Base-by-base conservation (phyloP, 2,797 vertebrate genomes). In the Orientallactaga sibirica region DNA sequence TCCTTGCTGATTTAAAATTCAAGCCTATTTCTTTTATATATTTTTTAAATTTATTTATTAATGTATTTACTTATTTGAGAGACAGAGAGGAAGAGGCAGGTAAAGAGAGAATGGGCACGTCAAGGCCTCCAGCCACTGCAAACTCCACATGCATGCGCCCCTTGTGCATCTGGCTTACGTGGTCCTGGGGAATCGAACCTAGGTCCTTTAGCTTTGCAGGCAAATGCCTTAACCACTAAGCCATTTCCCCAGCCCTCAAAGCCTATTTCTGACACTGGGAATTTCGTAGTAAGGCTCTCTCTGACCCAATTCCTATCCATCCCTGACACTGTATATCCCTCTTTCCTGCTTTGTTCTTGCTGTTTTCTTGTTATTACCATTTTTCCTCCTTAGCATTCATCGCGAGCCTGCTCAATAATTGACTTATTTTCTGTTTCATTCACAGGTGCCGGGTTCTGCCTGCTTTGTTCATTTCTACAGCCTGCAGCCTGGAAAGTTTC, bases 341-440 rank as follows among this genome's bases (percentile, higher is more conserved):
- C 25, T 87, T 76, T 74, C 33, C 22, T 78, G 33, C 58, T n/a
- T 66, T 61, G 19, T n/a, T 4, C 6, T 41, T 33, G n/a, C 25
- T 2, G 24, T 10, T 41, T 43, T 61, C 33, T 43, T 18, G 6
- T 0, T 58, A 58, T 58, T 58, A 58, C 55, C 15, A 3, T 11
- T 2, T 3, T 16, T 3, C 4, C 7, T 86, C 37, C 62, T 48
- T 71, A 66, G 61, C 61, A 27, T 8, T 79, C 71, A 70, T 48
- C 22, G 58, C 66, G 58, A 62, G 75, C 12, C 19, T 73, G 61
- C 52, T 64, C 64, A 86, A 27, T 76, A 48, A 64, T n/a, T 70
- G 75, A 48, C 43, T 84, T 77, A 43, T 76, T 95, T 88, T 92
- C 55, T 87, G 6, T 92, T 82, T 88, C 74, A 27, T 85, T 94